Percentiles rank a stretch among this genome's conserved stretches.
Evolutionary conservation across 1,140 invertebrate species (phyloP).

Genomic region (Dendrolimus punctatus): DNA sequence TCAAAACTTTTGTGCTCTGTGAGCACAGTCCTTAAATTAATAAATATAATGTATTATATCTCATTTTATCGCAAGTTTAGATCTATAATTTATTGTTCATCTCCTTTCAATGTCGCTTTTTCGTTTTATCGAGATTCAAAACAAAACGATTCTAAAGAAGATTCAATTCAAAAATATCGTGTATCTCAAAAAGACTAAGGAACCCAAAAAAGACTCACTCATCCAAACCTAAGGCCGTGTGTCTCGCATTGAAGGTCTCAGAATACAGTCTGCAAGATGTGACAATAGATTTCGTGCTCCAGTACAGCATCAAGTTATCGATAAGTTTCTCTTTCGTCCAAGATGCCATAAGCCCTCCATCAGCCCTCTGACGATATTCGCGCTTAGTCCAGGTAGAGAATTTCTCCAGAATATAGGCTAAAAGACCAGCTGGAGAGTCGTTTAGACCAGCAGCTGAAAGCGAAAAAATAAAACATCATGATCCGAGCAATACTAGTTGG

Average conservation of each 20-base stretch:
- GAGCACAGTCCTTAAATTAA: too few species aligned
- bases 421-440: constrained; percentile 78
- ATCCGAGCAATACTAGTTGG: neutral
- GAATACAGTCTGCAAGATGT: constrained; percentile 84
- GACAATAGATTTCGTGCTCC: constrained; percentile 83
- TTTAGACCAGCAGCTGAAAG: constrained; percentile 72
- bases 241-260: constrained; percentile 70
- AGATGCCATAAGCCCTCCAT: constrained; percentile 77
- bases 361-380: constrained; percentile 62
- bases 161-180: too few species aligned
- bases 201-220: constrained; percentile 27
- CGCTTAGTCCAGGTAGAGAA: constrained; percentile 83
- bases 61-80: too few species aligned
- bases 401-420: constrained; percentile 90
- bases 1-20: too few species aligned
- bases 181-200: too few species aligned
- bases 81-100: too few species aligned
- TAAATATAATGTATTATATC: too few species aligned
- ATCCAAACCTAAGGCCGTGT: constrained; percentile 58
- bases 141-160: too few species aligned
- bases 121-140: too few species aligned
- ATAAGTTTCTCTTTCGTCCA: constrained; percentile 83
- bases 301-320: constrained; percentile 93
- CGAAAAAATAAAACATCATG: neutral
- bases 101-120: too few species aligned